A percentile compares a stretch with the other conserved stretches of the same genome.
These are phyloP conservation scores for Odontamblyopus rebecca DNA, from an alignment of 2,797 vertebrate species.

Conservation along the genomic window DNA sequence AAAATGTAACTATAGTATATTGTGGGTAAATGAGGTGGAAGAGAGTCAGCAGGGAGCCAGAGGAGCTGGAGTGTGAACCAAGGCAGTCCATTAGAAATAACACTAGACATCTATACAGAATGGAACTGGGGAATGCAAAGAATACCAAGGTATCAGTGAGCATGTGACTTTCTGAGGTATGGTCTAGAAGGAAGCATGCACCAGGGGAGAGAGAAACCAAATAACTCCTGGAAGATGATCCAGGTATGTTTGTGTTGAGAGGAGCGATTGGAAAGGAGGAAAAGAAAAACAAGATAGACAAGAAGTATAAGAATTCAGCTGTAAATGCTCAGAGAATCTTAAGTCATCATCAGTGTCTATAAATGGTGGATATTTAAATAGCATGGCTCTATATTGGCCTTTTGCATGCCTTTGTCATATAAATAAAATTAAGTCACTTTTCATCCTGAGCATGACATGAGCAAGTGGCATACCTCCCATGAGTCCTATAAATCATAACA, in stretches of 20 bases:
- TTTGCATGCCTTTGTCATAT: neutral
- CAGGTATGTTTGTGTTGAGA: constrained; percentile 15
- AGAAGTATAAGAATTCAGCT: neutral
- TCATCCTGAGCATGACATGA: constrained; percentile 17
- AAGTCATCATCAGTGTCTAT: neutral
- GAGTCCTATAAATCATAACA: constrained; percentile 22
- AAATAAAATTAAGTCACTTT: neutral
- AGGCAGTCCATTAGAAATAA: constrained; percentile 46
- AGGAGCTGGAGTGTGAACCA: constrained; percentile 42
- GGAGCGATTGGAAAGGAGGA: constrained; percentile 17
- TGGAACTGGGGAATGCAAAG: constrained; percentile 33
- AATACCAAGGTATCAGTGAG: constrained; percentile 28
- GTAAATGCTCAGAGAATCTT: neutral
- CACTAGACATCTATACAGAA: constrained; percentile 36
- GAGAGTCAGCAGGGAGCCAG: constrained; percentile 34
- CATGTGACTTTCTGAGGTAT: constrained; percentile 13
- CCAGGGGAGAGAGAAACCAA: neutral
- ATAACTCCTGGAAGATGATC: constrained; percentile 7
- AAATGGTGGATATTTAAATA: neutral
- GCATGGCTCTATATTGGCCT: neutral
- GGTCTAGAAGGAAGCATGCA: neutral
- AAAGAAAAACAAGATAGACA: neutral
- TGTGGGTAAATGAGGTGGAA: constrained; percentile 45
- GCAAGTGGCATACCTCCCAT: constrained; percentile 10
- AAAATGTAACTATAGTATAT: constrained; percentile 28